Percentiles rank a stretch among this genome's conserved stretches.
phyloP scores from a whole-genome alignment of 2,113 vertebrate species.

The Silurus asotus region DNA sequence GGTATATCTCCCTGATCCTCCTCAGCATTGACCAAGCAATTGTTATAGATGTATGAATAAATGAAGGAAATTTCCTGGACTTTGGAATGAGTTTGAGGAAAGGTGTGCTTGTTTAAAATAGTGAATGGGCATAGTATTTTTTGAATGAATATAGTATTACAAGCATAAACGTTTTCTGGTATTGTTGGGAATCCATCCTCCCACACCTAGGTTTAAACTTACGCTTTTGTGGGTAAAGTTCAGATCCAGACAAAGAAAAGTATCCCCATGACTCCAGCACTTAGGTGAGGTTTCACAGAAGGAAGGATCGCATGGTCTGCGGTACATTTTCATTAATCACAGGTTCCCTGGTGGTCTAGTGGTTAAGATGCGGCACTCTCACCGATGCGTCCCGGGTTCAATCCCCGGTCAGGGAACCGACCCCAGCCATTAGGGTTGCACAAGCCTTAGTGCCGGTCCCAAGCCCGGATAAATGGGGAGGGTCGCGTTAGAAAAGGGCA shows the following conservation, averaged over 20 bases:
- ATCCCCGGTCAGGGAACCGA: no score
- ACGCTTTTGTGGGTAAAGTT: not conserved
- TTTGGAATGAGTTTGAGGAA: no score
- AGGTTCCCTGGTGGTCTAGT: no score
- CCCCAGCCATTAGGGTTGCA: no score
- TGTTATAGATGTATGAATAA: not conserved
- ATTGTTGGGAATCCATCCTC: not conserved
- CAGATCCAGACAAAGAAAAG: not conserved
- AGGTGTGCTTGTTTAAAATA: no score
- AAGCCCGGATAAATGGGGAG: no score
- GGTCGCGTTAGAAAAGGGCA: no score
- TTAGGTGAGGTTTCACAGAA: not conserved
- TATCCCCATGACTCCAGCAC: not conserved
- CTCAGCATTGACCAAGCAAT: not conserved
- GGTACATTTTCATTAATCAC: no score
- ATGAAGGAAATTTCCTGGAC: not conserved
- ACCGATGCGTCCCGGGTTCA: no score
- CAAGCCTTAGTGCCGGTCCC: no score
- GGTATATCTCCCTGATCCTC: not conserved
- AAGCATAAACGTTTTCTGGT: not conserved
- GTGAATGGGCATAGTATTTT: no score
- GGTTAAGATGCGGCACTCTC: no score
- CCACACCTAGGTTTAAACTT: not conserved
- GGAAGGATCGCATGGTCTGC: not conserved
- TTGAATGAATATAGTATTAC: not conserved